Base-by-base conservation (phyloP, 2,888 invertebrate species). In the Xanthorhoe designata region DNA sequence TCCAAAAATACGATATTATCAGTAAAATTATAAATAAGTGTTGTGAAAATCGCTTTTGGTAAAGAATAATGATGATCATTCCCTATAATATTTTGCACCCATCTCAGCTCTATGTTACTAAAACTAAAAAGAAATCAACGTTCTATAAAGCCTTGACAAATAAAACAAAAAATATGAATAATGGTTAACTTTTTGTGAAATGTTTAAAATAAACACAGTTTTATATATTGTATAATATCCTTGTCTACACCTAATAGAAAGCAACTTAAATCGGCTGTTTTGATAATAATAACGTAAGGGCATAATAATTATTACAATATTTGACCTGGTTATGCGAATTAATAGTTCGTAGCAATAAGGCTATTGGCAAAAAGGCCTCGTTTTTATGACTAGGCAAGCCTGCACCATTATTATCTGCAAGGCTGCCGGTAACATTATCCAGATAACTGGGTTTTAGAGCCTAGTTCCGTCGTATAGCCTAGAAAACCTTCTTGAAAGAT, bases 351-450 rank as follows among this genome's bases (percentile, higher is more conserved):
- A 42, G 13, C 17, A 45, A 53, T 60, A 59, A 9, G 17, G 2
- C 42, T 38, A 52, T 24, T 45, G 24, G 24, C 45, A 24, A 47
- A 47, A 29, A 45, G 32, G 54, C 64, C 54, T 64, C 24, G 64
- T 38, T 49, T 53, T 64, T 64, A 64, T 38, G 35, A 52, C 52
- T 50, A 13, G 5, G 38, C 29, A 15, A 52, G 45, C 45, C 52
- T 50, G n/a, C 42, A 47, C 53, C 57, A 49, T 54, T 60, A 52
- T 49, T 55, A 56, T 50, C 42, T 17, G 29, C 66, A 66, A 61
- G 66, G 66, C 18, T 61, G 15, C 10, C n/a, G 17, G 29, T 49
- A 57, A 61, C 52, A 49, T 66, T 57, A 66, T 57, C 53, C 57
- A 13, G 52, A n/a, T 59, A 17, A 53, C 51, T 52, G 19, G 17